phyloP scores from a whole-genome alignment of 2,797 vertebrate species.

The Semotilus atromaculatus region DNA sequence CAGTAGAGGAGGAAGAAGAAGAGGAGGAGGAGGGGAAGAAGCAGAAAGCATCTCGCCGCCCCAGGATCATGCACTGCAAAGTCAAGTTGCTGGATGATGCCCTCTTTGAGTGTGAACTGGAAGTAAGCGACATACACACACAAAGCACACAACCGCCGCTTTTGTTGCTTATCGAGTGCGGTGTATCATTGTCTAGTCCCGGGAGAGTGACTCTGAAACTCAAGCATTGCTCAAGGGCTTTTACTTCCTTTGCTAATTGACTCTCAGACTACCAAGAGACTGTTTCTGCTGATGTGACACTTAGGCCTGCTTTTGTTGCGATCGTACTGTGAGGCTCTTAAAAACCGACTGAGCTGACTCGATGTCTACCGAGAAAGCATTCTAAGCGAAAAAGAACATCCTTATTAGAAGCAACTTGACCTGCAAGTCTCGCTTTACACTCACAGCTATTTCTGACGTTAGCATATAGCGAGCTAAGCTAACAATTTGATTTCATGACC shows the following conservation, averaged over 20 bases:
- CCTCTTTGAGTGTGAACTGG: conserved; percentile 90
- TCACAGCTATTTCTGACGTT: background rate
- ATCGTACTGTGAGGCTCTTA: background rate
- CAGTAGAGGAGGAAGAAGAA: conserved; percentile 67
- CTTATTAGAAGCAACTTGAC: background rate
- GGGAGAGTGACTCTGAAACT: background rate
- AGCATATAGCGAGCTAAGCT: background rate
- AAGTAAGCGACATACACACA: conserved; percentile 78
- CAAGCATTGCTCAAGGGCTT: conserved; percentile 12
- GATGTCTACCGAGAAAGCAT: background rate
- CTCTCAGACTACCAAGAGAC: conserved; percentile 12
- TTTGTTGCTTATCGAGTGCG: background rate
- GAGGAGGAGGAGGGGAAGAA: conserved; percentile 80
- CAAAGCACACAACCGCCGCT: background rate
- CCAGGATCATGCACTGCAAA: conserved; percentile 90
- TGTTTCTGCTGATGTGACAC: conserved; percentile 12
- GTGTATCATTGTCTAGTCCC: conserved; percentile 3
- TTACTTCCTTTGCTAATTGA: conserved; percentile 32
- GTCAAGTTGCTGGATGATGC: conserved; percentile 91
- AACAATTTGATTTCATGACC: background rate
- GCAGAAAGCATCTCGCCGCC: conserved; percentile 79
- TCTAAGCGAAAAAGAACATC: conserved; percentile 9
- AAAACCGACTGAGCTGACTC: background rate
- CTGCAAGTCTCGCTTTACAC: background rate
- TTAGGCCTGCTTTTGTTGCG: conserved; percentile 14